Evolutionary conservation across 2,797 vertebrate genomes (phyloP).

Genomic region (Cynodonichthys magdalenae): DNA sequence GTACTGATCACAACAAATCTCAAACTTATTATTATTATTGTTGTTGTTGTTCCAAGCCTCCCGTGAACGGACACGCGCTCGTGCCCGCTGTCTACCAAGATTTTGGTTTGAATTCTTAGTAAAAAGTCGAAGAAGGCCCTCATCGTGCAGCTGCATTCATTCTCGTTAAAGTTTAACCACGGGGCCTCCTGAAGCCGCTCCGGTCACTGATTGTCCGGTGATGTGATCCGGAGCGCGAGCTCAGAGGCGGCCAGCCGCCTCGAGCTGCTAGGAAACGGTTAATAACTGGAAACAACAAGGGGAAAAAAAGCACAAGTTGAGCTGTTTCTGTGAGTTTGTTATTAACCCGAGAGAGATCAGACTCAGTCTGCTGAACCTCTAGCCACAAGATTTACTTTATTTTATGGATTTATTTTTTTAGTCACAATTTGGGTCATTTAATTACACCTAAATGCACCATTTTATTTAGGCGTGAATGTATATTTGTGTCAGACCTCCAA

Average conservation of each 20-base stretch:
- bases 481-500: too few relatives aligned
- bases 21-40: too few relatives aligned
- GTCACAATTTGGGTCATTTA: too few relatives aligned
- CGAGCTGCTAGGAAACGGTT: conserved; percentile 36
- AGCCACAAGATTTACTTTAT: too few relatives aligned
- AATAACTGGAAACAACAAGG: conserved; percentile 30
- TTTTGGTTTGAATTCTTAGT: background rate
- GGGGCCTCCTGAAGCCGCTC: conserved; percentile 21
- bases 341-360: conserved; percentile 59
- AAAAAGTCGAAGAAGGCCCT: background rate
- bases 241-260: conserved; percentile 34
- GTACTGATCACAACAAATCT: too few relatives aligned
- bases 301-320: conserved; percentile 15
- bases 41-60: too few relatives aligned
- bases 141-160: conserved; percentile 32
- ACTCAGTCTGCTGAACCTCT: too few relatives aligned
- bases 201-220: conserved; percentile 48
- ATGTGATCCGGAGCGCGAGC: conserved; percentile 51
- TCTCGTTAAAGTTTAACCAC: conserved; percentile 64
- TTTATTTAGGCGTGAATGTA: too few relatives aligned
- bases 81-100: background rate
- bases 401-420: too few relatives aligned
- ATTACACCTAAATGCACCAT: too few relatives aligned
- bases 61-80: background rate
- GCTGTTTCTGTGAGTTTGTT: conserved; percentile 48